Evolutionary conservation across 2,888 invertebrate species (phyloP), one percentile per base, ranked within the genome.

Genomic region (Mythimna albipuncta): DNA sequence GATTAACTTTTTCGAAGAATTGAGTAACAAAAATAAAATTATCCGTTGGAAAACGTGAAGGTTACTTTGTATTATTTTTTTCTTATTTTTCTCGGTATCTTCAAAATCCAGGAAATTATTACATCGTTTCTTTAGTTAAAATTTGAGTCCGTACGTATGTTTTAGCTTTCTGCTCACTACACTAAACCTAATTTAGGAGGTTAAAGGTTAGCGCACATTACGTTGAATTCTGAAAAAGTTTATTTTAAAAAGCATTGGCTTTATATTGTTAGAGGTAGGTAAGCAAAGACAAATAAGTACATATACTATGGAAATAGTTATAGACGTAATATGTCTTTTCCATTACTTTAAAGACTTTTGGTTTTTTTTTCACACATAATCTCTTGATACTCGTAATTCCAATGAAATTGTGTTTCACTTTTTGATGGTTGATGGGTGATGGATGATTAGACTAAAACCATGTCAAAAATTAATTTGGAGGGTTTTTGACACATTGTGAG

Each of bases 141-240:
- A 78, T 64, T 70, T 44, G 11, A 26, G 11, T 44, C n/a, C 38
- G 16, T 41, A 16, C 63, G 74, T 79, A 16, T 54, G 47, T 54
- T 35, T 72, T 55, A 61, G 75, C 35, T 52, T 59, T 44, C 65
- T 64, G 64, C 66, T 64, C 52, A 64, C 55, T 32, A 38, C 0
- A 62, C 52, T 68, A 59, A 73, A 61, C 52, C 32, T 54, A 73
- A 71, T 82, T 82, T 82, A 38, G 59, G 50, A 70, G 32, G 50
- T 26, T 81, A 73, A 81, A 54, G 47, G 66, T 63, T 11, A 54
- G 35, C 50, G 26, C 41, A 59, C 50, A 72, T 26, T 58, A 26
- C 44, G 32, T 19, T 55, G n/a, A n/a, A 6, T 13, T 2, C 2
- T 21, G 44, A 13, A 44, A 44, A 44, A 44, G 13, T 13, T 5